Percentiles rank a stretch among this genome's conserved stretches.
These are phyloP conservation scores for Episyrphus balteatus DNA, from an alignment of 1,140 invertebrate species.

Conservation along the genomic window DNA sequence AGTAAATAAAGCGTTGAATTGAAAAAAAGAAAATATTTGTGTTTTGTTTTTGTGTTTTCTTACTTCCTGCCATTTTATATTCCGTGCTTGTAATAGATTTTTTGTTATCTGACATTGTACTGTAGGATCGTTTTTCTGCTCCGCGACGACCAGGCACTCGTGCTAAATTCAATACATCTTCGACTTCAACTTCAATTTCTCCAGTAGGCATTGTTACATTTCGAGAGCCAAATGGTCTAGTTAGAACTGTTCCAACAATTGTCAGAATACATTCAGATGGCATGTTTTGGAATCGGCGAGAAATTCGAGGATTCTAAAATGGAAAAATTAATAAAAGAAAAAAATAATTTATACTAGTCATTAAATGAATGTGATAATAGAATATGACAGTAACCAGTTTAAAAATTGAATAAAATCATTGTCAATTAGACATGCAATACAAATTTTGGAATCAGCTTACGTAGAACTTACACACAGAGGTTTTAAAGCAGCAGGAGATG, in stretches of 20 bases:
- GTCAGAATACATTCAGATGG: constrained; percentile 35
- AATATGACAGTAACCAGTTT: no score
- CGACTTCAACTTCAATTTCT: constrained; percentile 36
- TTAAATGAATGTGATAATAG: constrained; percentile 1
- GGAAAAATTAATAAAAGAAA: constrained; percentile 3
- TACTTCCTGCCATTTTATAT: constrained; percentile 33
- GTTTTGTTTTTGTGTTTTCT: neutral
- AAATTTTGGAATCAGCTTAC: no score
- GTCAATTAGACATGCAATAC: no score
- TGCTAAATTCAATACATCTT: constrained; percentile 33
- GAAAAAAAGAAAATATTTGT: neutral
- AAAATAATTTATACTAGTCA: no score
- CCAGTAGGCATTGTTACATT: constrained; percentile 38
- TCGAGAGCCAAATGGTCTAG: constrained; percentile 26
- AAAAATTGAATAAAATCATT: no score
- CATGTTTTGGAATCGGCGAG: constrained; percentile 35
- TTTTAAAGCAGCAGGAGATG: no score
- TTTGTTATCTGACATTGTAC: constrained; percentile 25
- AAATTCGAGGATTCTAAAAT: constrained; percentile 30
- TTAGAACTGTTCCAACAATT: constrained; percentile 32
- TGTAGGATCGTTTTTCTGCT: constrained; percentile 27
- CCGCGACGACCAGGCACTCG: constrained; percentile 23
- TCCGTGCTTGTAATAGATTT: constrained; percentile 34
- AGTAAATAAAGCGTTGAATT: neutral
- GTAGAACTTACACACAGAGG: no score